A percentile compares a stretch with the other conserved stretches of the same genome.
Conservation (phyloP, 2,888 invertebrate genomes). For the Nomada ruficornis region DNA sequence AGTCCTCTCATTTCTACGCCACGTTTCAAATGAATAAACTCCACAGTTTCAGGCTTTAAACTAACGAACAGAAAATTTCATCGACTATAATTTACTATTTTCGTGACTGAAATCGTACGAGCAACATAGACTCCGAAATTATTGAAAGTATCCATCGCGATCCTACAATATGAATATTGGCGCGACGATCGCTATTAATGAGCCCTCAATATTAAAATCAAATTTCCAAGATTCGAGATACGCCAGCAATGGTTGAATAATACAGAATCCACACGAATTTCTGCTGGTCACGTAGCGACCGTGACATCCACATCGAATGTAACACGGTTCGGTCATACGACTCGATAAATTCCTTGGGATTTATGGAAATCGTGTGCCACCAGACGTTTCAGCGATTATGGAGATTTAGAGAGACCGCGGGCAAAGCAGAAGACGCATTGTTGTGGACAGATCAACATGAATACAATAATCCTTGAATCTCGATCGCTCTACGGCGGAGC, state of each 20-base stretch:
- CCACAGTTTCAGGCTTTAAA: not conserved
- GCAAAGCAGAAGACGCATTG: not conserved
- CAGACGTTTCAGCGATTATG: conserved; percentile 8
- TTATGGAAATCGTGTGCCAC: conserved; percentile 14
- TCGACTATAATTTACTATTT: too few relatives aligned
- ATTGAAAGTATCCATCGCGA: not conserved
- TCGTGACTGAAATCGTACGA: too few relatives aligned
- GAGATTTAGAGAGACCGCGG: not conserved
- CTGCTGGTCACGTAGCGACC: conserved; percentile 22
- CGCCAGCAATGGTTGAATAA: conserved; percentile 24
- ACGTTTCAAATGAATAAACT: too few relatives aligned
- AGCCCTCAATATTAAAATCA: conserved; percentile 39
- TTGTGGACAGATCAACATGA: not conserved
- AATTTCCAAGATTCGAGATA: conserved; percentile 28
- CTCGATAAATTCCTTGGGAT: conserved; percentile 37
- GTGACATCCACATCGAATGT: not conserved
- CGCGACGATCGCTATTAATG: conserved; percentile 9
- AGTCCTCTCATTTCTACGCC: too few relatives aligned
- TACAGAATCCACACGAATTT: conserved; percentile 20
- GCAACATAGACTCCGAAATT: not conserved
- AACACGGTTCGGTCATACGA: conserved; percentile 30
- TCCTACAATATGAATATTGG: not conserved
- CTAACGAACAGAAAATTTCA: too few relatives aligned
- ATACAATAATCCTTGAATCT: not conserved
- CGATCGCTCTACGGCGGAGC: not conserved